A percentile compares a stretch with the other conserved stretches of the same genome.
These are phyloP conservation scores for Lasioglossum figueresi DNA, from an alignment of 2,888 invertebrate genomes.

Conservation along the genomic window DNA sequence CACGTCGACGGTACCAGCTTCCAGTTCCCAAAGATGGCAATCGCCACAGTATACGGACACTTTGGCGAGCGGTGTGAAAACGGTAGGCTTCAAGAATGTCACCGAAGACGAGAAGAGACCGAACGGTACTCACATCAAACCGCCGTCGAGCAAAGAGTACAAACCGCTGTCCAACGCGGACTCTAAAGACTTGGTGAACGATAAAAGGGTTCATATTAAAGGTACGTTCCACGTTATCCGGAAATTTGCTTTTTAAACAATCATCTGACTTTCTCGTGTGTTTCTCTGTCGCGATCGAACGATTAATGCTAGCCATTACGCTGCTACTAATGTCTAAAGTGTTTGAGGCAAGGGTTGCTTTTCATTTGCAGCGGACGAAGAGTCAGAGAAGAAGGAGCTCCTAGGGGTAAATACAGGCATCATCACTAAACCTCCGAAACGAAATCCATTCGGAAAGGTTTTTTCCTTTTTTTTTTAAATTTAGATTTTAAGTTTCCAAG, in stretches of 20 bases:
- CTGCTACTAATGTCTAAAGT: neutral
- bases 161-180: slow-evolving; percentile 79
- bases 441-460: slow-evolving; percentile 83
- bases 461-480: slow-evolving; percentile 74
- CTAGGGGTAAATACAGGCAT: slow-evolving; percentile 84
- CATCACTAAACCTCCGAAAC: slow-evolving; percentile 83
- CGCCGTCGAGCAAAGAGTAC: slow-evolving; percentile 77
- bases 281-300: neutral
- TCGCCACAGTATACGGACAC: slow-evolving; percentile 75
- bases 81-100: slow-evolving; percentile 79
- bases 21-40: slow-evolving; percentile 79
- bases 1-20: slow-evolving; percentile 53
- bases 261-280: too few relatives aligned
- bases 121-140: slow-evolving; percentile 82
- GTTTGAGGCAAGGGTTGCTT: slow-evolving; percentile 9
- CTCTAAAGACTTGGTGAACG: slow-evolving; percentile 75
- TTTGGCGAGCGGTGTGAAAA: slow-evolving; percentile 71
- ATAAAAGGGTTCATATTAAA: slow-evolving; percentile 80
- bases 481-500: slow-evolving; percentile 68
- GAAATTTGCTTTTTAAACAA: neutral
- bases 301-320: neutral
- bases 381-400: slow-evolving; percentile 82
- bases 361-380: slow-evolving; percentile 78
- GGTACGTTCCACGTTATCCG: slow-evolving; percentile 66
- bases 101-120: slow-evolving; percentile 80